Conservation (phyloP, 2,888 invertebrate genomes). For the Dolichopus griseipennis region DNA sequence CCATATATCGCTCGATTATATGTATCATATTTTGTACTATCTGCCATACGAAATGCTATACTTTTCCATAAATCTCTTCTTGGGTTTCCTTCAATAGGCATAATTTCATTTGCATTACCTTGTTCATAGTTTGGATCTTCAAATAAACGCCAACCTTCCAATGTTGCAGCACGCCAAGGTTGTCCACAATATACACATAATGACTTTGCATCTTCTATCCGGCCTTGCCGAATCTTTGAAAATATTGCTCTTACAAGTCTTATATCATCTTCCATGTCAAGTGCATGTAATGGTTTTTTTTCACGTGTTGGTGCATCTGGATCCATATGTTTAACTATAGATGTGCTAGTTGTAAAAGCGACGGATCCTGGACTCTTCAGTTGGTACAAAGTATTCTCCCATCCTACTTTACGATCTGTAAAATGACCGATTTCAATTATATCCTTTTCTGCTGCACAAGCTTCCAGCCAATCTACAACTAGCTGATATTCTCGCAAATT, state of each 20-base stretch:
- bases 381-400: constrained; percentile 86
- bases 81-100: constrained; percentile 69
- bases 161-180: constrained; percentile 80
- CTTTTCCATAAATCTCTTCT: constrained; percentile 71
- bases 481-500: constrained; percentile 65
- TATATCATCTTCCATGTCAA: constrained; percentile 75
- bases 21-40: constrained; percentile 48
- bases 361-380: constrained; percentile 49
- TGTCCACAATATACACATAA: constrained; percentile 81
- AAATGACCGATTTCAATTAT: constrained; percentile 56
- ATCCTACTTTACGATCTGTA: constrained; percentile 72
- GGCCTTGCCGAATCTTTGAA: constrained; percentile 73
- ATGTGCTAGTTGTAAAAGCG: constrained; percentile 50
- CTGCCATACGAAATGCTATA: constrained; percentile 56
- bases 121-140: constrained; percentile 73
- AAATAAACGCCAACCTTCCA: constrained; percentile 83
- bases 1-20: constrained; percentile 62
- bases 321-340: constrained; percentile 64
- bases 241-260: constrained; percentile 52
- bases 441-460: constrained; percentile 57
- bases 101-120: constrained; percentile 36
- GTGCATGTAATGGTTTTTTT: constrained; percentile 68
- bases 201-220: constrained; percentile 73
- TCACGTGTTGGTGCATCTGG: constrained; percentile 83
- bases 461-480: constrained; percentile 88